Evolutionary conservation across 2,888 invertebrate species (phyloP).

Genomic region (Melanotus villosus): DNA sequence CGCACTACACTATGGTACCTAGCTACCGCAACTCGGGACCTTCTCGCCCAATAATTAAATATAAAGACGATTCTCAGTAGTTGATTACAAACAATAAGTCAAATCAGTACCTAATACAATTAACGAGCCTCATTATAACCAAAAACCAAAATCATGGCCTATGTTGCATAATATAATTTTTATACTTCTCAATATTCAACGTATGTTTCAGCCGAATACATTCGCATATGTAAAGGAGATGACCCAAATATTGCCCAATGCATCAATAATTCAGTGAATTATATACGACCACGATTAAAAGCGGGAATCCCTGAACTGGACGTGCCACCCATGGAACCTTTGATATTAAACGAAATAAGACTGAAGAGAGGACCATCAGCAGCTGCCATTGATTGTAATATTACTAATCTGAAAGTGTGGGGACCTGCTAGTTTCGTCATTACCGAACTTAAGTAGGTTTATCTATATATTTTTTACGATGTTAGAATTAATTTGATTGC

Average conservation of each 20-base stretch:
- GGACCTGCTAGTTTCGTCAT: constrained; percentile 75
- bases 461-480: too few relatives aligned
- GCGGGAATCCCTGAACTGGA: constrained; percentile 71
- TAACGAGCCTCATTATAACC: too few relatives aligned
- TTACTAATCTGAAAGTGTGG: constrained; percentile 73
- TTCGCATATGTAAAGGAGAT: constrained; percentile 61
- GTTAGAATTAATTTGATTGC: too few relatives aligned
- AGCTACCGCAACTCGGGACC: too few relatives aligned
- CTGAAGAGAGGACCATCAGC: constrained; percentile 61
- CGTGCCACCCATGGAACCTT: constrained; percentile 71
- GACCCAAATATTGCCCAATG: constrained; percentile 64
- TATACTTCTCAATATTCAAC: too few relatives aligned
- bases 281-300: constrained; percentile 62
- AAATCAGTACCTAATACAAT: too few relatives aligned
- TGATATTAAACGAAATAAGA: constrained; percentile 60
- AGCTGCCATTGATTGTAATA: constrained; percentile 71
- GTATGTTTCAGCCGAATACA: constrained; percentile 62
- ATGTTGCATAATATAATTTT: too few relatives aligned
- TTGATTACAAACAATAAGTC: too few relatives aligned
- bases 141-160: too few relatives aligned
- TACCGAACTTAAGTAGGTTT: constrained; percentile 72
- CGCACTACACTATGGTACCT: too few relatives aligned
- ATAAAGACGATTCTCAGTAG: too few relatives aligned
- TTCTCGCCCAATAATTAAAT: too few relatives aligned
- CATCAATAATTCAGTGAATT: constrained; percentile 63